Evolutionary conservation across 2,888 invertebrate species (phyloP).

Genomic region (Lissonota sp.): DNA sequence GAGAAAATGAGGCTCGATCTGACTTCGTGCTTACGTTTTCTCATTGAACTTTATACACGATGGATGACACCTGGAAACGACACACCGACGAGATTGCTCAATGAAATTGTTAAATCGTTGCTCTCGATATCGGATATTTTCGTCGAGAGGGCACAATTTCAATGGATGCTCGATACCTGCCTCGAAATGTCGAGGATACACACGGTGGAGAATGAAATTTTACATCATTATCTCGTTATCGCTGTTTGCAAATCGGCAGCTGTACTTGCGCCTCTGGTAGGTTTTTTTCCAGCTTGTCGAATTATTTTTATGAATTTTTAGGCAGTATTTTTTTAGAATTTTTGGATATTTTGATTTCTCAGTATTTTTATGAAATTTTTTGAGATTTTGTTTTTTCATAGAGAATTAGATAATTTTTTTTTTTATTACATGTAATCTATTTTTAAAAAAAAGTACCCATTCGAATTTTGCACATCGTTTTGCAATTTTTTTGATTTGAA

Average conservation of each 20-base stretch:
- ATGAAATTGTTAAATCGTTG: constrained; percentile 88
- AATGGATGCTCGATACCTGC: constrained; percentile 91
- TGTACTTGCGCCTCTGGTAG: constrained; percentile 86
- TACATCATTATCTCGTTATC: constrained; percentile 89
- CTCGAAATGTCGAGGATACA: constrained; percentile 88
- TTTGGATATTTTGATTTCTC: too few species aligned
- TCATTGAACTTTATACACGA: constrained; percentile 95
- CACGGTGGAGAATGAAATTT: constrained; percentile 90
- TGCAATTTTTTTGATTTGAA: too few species aligned
- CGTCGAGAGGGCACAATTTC: constrained; percentile 90
- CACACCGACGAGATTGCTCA: constrained; percentile 84
- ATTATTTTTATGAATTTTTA: background rate
- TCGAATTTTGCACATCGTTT: too few species aligned
- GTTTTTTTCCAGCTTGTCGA: constrained; percentile 61
- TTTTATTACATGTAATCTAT: too few species aligned
- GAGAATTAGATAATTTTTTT: too few species aligned
- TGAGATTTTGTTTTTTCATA: too few species aligned
- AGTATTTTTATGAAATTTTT: too few species aligned
- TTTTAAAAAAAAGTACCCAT: too few species aligned
- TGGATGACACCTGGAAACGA: constrained; percentile 87
- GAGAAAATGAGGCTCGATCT: constrained; percentile 88
- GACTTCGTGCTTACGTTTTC: constrained; percentile 95
- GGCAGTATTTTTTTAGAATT: too few species aligned
- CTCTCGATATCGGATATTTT: constrained; percentile 91
- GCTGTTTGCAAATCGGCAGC: constrained; percentile 89